phyloP scores from a whole-genome alignment of 1,140 invertebrate species.

The Leptinotarsa texana region DNA sequence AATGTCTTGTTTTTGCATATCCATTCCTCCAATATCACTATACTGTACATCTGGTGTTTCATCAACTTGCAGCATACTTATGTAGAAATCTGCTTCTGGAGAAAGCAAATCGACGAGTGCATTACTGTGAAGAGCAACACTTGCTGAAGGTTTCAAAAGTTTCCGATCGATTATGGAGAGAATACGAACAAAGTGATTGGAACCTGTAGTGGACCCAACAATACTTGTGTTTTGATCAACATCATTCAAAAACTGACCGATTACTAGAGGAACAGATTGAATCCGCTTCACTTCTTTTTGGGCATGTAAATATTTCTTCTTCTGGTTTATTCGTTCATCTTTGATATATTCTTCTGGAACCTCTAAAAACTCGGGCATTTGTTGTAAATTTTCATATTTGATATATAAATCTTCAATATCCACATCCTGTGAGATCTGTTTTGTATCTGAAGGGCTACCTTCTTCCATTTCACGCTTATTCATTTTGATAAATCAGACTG shows the following conservation, averaged over 20 bases:
- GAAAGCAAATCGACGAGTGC: too few relatives aligned
- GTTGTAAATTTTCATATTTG: slow-evolving; percentile 93
- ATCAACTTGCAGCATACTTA: too few relatives aligned
- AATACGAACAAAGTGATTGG: too few relatives aligned
- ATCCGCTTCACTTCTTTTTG: slow-evolving; percentile 93
- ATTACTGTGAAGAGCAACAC: too few relatives aligned
- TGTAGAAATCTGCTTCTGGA: too few relatives aligned
- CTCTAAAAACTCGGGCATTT: slow-evolving; percentile 87
- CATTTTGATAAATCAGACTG: background rate
- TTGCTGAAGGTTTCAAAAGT: too few relatives aligned
- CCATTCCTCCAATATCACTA: too few relatives aligned
- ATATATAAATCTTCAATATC: slow-evolving; percentile 92
- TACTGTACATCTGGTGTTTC: too few relatives aligned
- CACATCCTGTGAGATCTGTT: slow-evolving; percentile 70
- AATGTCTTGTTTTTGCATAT: too few relatives aligned
- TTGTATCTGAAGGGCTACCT: slow-evolving; percentile 61
- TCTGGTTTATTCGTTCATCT: slow-evolving; percentile 90
- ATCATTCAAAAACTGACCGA: slow-evolving; percentile 91
- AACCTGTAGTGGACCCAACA: slow-evolving; percentile 68
- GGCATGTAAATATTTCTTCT: slow-evolving; percentile 91
- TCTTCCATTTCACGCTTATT: slow-evolving; percentile 55
- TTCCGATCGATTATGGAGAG: too few relatives aligned
- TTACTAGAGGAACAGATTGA: slow-evolving; percentile 90
- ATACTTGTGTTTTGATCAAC: slow-evolving; percentile 94
- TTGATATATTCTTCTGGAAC: slow-evolving; percentile 95